Evolutionary conservation across 2,113 vertebrate genomes (phyloP).

Genomic region (Copsychus sechellarum): DNA sequence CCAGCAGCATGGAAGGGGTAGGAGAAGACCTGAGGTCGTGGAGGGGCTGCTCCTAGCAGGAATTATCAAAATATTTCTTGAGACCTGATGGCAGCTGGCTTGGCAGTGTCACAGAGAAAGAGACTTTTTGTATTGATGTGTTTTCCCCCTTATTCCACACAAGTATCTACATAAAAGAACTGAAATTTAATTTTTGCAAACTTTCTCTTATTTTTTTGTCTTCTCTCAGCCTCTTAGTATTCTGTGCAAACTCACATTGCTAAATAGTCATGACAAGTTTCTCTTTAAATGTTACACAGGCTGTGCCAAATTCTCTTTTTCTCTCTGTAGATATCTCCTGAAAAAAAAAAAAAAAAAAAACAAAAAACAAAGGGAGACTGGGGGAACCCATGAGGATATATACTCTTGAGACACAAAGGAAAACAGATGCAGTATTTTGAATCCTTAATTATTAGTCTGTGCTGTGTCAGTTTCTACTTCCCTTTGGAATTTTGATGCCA

Average conservation of each 20-base stretch:
- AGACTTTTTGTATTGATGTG: neutral
- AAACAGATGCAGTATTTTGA: neutral
- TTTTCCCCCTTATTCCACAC: neutral
- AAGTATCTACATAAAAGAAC: neutral
- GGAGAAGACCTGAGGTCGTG: neutral
- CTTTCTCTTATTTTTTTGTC: neutral
- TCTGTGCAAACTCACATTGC: neutral
- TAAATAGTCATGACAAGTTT: neutral
- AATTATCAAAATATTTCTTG: neutral
- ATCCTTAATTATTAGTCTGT: neutral
- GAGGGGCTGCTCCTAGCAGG: neutral
- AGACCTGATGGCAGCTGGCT: neutral
- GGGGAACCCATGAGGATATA: neutral
- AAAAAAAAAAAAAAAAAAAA: neutral
- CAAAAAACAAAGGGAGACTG: fast-evolving
- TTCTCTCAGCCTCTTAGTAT: neutral
- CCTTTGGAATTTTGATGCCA: neutral
- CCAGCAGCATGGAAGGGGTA: neutral
- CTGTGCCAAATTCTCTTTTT: neutral
- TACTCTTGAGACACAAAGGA: neutral
- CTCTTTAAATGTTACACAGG: neutral
- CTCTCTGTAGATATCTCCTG: neutral
- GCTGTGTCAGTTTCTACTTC: neutral
- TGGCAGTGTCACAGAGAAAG: neutral
- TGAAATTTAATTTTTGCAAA: neutral